Conservation (phyloP, 2,888 invertebrate species). For the Falcaria lacertinaria region DNA sequence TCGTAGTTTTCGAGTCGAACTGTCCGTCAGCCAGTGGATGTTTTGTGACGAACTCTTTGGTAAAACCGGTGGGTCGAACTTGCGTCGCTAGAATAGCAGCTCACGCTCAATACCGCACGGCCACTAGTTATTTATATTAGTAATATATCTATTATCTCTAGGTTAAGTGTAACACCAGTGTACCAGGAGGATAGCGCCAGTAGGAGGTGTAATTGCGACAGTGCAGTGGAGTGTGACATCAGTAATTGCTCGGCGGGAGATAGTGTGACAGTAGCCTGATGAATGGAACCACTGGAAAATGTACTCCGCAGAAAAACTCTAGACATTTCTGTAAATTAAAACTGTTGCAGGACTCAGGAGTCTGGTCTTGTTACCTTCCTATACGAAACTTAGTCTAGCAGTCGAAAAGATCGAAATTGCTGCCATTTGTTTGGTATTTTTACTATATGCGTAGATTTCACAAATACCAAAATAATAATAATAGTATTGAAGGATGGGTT, state of each 20-base stretch:
- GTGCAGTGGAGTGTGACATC: conserved; percentile 65
- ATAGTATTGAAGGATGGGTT: no score
- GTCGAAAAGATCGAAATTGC: no score
- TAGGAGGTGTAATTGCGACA: conserved; percentile 53
- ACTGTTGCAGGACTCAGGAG: conserved; percentile 32
- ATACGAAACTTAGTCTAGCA: no score
- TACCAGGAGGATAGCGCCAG: conserved; percentile 22
- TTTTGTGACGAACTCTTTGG: no score
- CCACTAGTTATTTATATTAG: no score
- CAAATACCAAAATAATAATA: no score
- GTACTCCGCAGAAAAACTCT: conserved; percentile 51
- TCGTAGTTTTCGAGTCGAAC: no score
- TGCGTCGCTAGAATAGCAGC: no score
- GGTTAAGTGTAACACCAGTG: conserved; percentile 17
- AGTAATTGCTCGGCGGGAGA: conserved; percentile 67
- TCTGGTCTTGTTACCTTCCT: conserved; percentile 46
- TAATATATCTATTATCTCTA: neutral
- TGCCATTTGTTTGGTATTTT: conserved; percentile 12
- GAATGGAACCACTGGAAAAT: conserved; percentile 63
- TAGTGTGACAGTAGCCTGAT: conserved; percentile 66
- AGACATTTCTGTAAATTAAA: conserved; percentile 66
- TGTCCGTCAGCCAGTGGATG: no score
- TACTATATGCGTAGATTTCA: no score
- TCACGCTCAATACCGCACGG: no score
- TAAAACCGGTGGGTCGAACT: no score